Base-by-base conservation (phyloP, 2,888 invertebrate species). In the Elysia crispata region DNA sequence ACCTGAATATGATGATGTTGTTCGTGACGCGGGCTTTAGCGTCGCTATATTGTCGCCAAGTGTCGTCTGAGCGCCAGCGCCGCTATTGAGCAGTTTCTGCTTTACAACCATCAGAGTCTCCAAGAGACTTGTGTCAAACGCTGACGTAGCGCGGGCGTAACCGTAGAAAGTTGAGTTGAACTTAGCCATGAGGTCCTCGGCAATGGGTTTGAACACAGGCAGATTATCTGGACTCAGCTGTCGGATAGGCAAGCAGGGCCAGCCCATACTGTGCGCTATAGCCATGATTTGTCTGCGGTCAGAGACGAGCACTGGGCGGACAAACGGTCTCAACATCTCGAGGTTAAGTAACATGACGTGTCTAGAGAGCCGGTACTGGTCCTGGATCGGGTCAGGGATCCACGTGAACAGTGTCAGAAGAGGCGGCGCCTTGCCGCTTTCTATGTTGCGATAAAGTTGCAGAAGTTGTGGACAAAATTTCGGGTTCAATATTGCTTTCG, bases 91-190 rank as follows among this genome's bases (percentile, higher is more conserved):
- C n/a, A 60, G 15, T 60, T 25, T 60, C 6, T 60, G n/a, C 60
- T 60, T 60, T 5, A 60, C 25, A 5, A 6, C 25, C 6, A 60
- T n/a, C 15, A 60, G 25, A 25, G 60, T 60, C 25, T 23, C n/a
- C 15, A 60, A 60, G 3, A 60, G 60, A 13, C n/a, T 23, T 13
- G 60, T 25, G 15, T 60, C 60, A 13, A 60, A 60, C 60, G 25
- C 25, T 3, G 60, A 60, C 5, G n/a, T 60, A 3, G 60, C 60
- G n/a, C n/a, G n/a, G 6, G 60, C 60, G 25, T 60, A 60, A 15
- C 60, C 60, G 60, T 60, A 60, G 25, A 60, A 60, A 3, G 60
- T 60, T 23, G 60, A 60, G n/a, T 60, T 60, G 60, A 60, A 60
- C 60, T n/a, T 3, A 3, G n/a, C 25, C 60, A 23, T 25, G 5